These are phyloP conservation scores for Sabellastarte sp. DNA, from an alignment of 2,888 invertebrate genomes.

Conservation along the genomic window DNA sequence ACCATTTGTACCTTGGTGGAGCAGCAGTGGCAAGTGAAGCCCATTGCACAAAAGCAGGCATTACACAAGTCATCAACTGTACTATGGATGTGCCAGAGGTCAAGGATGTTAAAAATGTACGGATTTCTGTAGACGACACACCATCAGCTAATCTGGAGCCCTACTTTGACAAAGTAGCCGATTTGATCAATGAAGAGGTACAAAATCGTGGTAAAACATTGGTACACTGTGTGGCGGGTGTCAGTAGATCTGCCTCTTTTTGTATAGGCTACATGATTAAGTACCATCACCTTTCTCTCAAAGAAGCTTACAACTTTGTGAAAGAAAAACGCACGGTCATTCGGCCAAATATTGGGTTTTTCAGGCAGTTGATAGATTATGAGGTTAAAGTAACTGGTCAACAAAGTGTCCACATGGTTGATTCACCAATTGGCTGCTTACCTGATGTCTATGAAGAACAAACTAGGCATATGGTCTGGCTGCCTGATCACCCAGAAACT, in stretches of 20 bases:
- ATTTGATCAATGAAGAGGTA: conserved; percentile 73
- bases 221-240: conserved; percentile 88
- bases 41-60: conserved; percentile 69
- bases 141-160: conserved; percentile 72
- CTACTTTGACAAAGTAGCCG: conserved; percentile 73
- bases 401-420: conserved; percentile 72
- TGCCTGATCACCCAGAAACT: too few relatives aligned
- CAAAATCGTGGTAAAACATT: conserved; percentile 71
- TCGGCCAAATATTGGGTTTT: conserved; percentile 87
- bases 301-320: conserved; percentile 77
- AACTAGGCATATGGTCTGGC: conserved; percentile 3
- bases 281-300: conserved; percentile 74
- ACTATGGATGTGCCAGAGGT: conserved; percentile 75
- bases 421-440: conserved; percentile 60
- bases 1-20: conserved; percentile 75
- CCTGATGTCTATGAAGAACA: conserved; percentile 56
- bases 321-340: conserved; percentile 75
- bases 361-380: conserved; percentile 81
- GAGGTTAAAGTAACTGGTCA: conserved; percentile 72
- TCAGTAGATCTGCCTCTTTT: conserved; percentile 80
- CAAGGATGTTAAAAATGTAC: conserved; percentile 65
- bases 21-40: conserved; percentile 74
- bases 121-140: conserved; percentile 74
- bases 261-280: conserved; percentile 89
- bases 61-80: conserved; percentile 78